A percentile compares a stretch with the other conserved stretches of the same genome.
These are phyloP conservation scores for Unio delphinus DNA, from an alignment of 2,888 invertebrate species.

Conservation along the genomic window DNA sequence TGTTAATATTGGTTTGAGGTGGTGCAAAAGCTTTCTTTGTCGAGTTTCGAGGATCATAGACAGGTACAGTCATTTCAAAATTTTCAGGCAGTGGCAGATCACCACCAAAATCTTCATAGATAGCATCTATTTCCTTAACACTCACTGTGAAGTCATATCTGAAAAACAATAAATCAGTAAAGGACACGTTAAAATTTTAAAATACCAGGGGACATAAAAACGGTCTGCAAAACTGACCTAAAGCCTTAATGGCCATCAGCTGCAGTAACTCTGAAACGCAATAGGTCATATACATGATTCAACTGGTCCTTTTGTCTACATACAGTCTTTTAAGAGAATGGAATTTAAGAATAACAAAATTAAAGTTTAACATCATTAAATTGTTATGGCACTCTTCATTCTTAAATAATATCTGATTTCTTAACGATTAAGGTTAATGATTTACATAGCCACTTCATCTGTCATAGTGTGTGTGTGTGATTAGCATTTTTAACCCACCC, in stretches of 20 bases:
- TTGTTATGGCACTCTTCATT: too few relatives aligned
- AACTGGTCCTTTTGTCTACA: too few relatives aligned
- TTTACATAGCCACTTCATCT: too few relatives aligned
- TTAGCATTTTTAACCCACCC: too few relatives aligned
- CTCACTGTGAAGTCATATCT: constrained; percentile 84
- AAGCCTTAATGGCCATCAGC: background rate
- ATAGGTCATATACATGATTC: too few relatives aligned
- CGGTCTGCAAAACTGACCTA: background rate
- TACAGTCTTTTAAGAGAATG: too few relatives aligned
- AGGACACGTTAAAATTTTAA: background rate
- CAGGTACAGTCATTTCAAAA: constrained; percentile 84
- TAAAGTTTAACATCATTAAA: too few relatives aligned
- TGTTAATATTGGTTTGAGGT: constrained; percentile 66
- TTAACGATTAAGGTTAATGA: too few relatives aligned
- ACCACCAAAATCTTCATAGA: constrained; percentile 79
- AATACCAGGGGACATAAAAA: background rate
- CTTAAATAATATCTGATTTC: too few relatives aligned
- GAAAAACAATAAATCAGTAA: constrained; percentile 50
- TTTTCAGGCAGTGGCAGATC: constrained; percentile 82
- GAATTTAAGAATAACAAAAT: too few relatives aligned
- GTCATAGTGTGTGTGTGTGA: too few relatives aligned
- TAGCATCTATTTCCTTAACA: constrained; percentile 80
- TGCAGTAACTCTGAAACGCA: background rate
- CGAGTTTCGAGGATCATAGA: constrained; percentile 71
- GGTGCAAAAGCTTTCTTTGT: constrained; percentile 21